Evolutionary conservation across 2,113 vertebrate genomes (phyloP).

Genomic region (Taurulus bubalis): DNA sequence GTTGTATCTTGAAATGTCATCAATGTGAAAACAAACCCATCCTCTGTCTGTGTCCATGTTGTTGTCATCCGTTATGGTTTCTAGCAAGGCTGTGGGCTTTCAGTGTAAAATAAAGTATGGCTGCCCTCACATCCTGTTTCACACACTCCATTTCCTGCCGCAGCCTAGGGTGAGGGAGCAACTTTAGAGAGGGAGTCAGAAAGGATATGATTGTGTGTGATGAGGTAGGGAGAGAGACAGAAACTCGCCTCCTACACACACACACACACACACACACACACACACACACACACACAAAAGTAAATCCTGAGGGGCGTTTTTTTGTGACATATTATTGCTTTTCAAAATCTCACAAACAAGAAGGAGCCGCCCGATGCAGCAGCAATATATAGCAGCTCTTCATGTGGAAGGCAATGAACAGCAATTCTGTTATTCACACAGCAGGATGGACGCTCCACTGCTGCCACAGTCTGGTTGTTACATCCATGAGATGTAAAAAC

Average conservation of each 20-base stretch:
- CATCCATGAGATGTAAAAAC: background rate
- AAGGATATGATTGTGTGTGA: conserved; percentile 30
- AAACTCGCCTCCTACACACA: conserved; percentile 34
- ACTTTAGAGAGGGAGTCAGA: conserved; percentile 39
- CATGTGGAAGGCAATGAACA: background rate
- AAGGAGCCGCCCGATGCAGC: conserved; percentile 6
- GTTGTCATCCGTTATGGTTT: conserved; percentile 43
- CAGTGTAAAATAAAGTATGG: conserved; percentile 50
- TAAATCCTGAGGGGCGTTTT: conserved; percentile 17
- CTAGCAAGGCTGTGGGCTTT: conserved; percentile 31
- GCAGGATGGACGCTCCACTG: background rate
- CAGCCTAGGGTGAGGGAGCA: conserved; percentile 49
- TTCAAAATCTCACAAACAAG: conserved; percentile 28
- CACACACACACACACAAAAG: background rate
- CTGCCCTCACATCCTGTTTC: conserved; percentile 67
- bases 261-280: too few relatives aligned
- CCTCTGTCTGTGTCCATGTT: conserved; percentile 2
- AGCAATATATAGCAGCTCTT: background rate
- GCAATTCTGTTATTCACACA: background rate
- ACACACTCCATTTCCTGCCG: conserved; percentile 60
- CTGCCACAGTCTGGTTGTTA: background rate
- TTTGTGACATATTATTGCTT: conserved; percentile 6
- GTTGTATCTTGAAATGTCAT: background rate
- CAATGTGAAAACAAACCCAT: background rate
- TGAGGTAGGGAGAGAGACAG: conserved; percentile 38